These are phyloP conservation scores for Pyrrhia umbra DNA, from an alignment of 2,888 invertebrate species.

Conservation along the genomic window DNA sequence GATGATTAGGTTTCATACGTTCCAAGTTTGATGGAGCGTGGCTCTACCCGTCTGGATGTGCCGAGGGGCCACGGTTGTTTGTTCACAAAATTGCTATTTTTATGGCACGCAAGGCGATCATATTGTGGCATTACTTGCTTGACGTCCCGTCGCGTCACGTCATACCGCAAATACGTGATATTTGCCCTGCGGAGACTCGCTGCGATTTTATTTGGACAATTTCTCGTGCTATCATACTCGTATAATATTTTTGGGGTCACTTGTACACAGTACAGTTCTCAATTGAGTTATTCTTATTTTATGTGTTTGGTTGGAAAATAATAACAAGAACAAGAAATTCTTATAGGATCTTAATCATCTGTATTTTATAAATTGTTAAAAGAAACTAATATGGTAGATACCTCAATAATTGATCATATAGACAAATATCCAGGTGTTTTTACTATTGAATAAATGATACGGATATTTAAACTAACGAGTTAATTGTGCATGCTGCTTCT, in stretches of 20 bases:
- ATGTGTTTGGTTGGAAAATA: no score
- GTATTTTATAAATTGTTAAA: neutral
- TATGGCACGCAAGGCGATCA: conserved; percentile 72
- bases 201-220: conserved; percentile 37
- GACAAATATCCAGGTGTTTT: neutral
- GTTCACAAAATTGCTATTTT: conserved; percentile 80
- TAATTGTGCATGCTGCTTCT: conserved; percentile 34
- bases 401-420: neutral
- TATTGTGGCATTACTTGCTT: conserved; percentile 71
- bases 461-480: conserved; percentile 35
- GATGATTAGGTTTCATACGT: conserved; percentile 75
- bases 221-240: neutral
- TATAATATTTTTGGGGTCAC: neutral
- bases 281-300: no score
- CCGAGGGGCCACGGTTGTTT: conserved; percentile 74
- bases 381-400: no score
- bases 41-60: conserved; percentile 58
- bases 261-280: neutral
- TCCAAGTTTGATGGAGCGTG: conserved; percentile 75
- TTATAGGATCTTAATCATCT: neutral
- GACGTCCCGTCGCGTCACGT: conserved; percentile 60
- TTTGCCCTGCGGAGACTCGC: conserved; percentile 35
- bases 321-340: neutral
- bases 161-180: conserved; percentile 56
- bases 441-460: conserved; percentile 6